Base-by-base conservation (phyloP, 2,113 vertebrate genomes). In the Steatornis caripensis region DNA sequence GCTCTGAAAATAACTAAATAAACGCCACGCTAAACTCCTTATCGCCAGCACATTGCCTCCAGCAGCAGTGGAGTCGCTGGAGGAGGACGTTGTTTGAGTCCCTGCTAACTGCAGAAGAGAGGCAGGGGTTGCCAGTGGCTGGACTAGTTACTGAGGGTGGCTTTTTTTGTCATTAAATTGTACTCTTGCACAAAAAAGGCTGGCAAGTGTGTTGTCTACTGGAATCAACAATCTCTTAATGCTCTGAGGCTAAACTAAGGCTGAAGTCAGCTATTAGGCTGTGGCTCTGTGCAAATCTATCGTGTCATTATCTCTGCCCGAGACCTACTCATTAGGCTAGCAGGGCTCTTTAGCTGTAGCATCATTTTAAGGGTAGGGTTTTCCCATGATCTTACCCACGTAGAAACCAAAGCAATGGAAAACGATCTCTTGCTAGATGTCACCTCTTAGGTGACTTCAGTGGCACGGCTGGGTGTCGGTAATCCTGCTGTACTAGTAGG, bases 61-160 rank as follows among this genome's bases (percentile, higher is more conserved):
- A 97, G 95, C 90, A 91, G 77, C 49, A 92, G 92, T 86, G 92
- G 95, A 88, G 87, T n/a, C n/a, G n/a, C n/a, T n/a, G n/a, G n/a
- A n/a, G n/a, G n/a, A n/a, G n/a, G n/a, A 4, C 90, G 71, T 57
- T 3, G 80, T 68, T 30, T 55, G 64, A 93, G 83, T 78, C 0
- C 12, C 48, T 15, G 39, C 45, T 24, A 71, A 36, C 48, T 53
- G 72, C 26, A 20, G 30, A 48, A 37, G 77, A 39, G n/a, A 48
- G 75, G 53, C 36, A 81, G 77, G 54, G 30, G 7, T 51, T 94
- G 84, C 49, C 87, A 91, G 87, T 55, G 89, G 49, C 65, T 45
- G 51, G 51, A 81, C 66, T 27, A 15, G 37, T 65, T 48, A 36
- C 23, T 24, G 39, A 80, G 65, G 21, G 2, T 2, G 21, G 24